These are phyloP conservation scores for Cyprinodon variegatus DNA, from an alignment of 2,113 vertebrate species.

Conservation along the genomic window DNA sequence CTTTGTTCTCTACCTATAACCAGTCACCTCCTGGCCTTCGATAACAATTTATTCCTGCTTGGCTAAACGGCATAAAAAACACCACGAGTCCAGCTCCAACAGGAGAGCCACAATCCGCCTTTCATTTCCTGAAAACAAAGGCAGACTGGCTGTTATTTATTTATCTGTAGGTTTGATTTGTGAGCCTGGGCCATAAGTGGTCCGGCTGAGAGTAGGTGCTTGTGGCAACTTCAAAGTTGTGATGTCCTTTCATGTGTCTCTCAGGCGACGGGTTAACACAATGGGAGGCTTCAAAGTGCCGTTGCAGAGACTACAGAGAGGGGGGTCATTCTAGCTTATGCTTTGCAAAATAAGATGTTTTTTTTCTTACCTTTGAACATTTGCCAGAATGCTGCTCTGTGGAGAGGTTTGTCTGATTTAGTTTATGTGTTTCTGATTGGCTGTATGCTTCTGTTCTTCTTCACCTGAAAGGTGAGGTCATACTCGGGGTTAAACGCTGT, in stretches of 20 bases:
- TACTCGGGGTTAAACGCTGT: constrained; percentile 4
- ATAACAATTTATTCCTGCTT: constrained; percentile 39
- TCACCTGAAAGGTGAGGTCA: background rate
- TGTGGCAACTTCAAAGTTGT: constrained; percentile 76
- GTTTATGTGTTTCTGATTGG: constrained; percentile 5
- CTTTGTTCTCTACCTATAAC: too few species aligned
- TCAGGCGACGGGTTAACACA: constrained; percentile 60
- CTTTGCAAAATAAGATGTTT: constrained; percentile 51
- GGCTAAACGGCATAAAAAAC: constrained; percentile 46
- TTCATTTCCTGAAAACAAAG: constrained; percentile 50
- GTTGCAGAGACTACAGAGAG: constrained; percentile 76
- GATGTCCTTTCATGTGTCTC: constrained; percentile 71
- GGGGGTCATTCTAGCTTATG: constrained; percentile 51
- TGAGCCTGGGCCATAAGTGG: constrained; percentile 33
- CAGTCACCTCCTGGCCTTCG: constrained; percentile 16
- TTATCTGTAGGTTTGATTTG: constrained; percentile 53
- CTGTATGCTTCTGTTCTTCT: constrained; percentile 4
- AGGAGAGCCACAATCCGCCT: constrained; percentile 49
- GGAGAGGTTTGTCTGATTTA: constrained; percentile 18
- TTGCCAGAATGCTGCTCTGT: constrained; percentile 45
- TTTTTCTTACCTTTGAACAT: constrained; percentile 63
- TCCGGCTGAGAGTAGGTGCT: constrained; percentile 41
- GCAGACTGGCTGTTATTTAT: constrained; percentile 47
- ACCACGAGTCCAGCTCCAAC: constrained; percentile 6
- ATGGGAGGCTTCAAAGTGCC: constrained; percentile 74